Evolutionary conservation across 2,797 vertebrate genomes (phyloP).

Genomic region (Cynopterus sphinx): DNA sequence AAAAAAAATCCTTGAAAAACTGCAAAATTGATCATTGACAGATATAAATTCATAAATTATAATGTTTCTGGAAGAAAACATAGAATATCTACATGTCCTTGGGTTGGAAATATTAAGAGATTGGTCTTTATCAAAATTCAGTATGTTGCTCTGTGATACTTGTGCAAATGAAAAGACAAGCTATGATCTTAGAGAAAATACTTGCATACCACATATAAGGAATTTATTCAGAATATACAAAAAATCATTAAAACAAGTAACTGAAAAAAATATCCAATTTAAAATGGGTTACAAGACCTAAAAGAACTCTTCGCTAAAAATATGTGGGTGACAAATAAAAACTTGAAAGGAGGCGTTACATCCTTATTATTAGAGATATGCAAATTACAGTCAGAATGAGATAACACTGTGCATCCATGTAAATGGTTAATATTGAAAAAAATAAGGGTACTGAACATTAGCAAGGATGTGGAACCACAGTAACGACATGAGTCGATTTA

Average conservation of each 20-base stretch:
- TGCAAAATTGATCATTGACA: background rate
- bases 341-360: background rate
- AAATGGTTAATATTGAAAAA: background rate
- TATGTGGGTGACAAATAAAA: background rate
- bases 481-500: background rate
- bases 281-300: background rate
- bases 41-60: too few species aligned
- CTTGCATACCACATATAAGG: background rate
- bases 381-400: background rate
- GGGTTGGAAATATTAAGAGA: too few species aligned
- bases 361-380: background rate
- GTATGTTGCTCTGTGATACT: background rate
- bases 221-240: background rate
- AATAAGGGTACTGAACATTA: background rate
- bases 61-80: too few species aligned
- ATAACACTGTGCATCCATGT: background rate
- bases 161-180: background rate
- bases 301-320: background rate
- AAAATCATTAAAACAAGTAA: background rate
- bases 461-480: background rate
- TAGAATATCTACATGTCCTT: too few species aligned
- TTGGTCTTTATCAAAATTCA: too few species aligned
- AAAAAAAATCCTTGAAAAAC: background rate
- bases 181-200: background rate
- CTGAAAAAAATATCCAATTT: too few species aligned